Conservation (phyloP, 2,113 vertebrate genomes). For the Oreochromis aureus region DNA sequence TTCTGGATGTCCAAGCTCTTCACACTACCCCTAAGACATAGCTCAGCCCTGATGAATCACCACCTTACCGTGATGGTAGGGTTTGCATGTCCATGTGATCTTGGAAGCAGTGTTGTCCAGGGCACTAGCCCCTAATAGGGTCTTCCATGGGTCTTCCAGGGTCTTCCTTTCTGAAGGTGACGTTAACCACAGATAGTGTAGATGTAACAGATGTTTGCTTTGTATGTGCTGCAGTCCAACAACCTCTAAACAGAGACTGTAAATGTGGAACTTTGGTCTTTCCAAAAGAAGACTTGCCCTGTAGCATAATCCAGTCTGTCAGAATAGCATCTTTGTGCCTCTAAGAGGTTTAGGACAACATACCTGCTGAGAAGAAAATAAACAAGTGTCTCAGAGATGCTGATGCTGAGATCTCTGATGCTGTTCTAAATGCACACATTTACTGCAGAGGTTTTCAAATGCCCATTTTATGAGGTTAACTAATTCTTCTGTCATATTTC, state of each 20-base stretch:
- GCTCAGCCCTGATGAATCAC: accelerated
- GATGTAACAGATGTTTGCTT: not conserved
- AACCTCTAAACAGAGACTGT: not conserved
- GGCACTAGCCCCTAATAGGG: not conserved
- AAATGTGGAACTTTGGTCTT: not conserved
- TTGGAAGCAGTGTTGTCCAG: not conserved
- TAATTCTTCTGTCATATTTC: not conserved
- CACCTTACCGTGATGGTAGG: accelerated
- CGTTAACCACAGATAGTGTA: not conserved
- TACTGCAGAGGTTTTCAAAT: not conserved
- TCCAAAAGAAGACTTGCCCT: not conserved
- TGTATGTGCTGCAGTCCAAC: accelerated
- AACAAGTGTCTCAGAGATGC: not conserved
- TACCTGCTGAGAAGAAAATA: not conserved
- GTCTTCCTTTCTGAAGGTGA: not conserved
- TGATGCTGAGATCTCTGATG: not conserved
- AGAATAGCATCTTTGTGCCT: not conserved
- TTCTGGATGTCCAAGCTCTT: not conserved
- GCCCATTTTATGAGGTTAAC: not conserved
- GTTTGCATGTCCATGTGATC: not conserved
- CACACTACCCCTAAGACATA: not conserved
- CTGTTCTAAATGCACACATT: not conserved
- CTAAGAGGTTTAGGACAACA: not conserved
- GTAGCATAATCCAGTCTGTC: not conserved
- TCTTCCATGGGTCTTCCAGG: not conserved